Conservation (phyloP, 2,888 invertebrate species). For the Platyscelio sp. region DNA sequence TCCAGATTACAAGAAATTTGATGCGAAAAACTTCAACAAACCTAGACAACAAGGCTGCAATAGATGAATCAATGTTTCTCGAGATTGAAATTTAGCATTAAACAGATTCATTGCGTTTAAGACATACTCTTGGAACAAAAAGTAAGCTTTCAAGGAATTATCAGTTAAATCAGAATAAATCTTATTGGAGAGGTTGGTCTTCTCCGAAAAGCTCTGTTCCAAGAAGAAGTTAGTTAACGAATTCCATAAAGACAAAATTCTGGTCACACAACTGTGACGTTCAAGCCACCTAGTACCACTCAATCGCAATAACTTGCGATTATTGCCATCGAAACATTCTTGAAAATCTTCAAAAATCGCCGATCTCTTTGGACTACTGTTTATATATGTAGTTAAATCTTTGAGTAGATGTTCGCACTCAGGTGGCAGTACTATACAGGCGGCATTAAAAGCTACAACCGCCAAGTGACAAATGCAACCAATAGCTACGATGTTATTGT, state of each 20-base stretch:
- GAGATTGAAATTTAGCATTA: slow-evolving; percentile 27
- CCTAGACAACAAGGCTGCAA: slow-evolving; percentile 2
- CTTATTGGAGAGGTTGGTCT: not conserved
- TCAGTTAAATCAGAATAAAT: not conserved
- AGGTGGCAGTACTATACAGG: not conserved
- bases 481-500: not conserved
- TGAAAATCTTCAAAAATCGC: slow-evolving; percentile 21
- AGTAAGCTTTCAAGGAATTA: not conserved
- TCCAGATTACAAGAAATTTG: not conserved
- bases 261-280: not conserved
- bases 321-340: not conserved
- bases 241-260: not conserved
- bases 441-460: slow-evolving; percentile 16
- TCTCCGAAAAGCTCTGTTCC: not conserved
- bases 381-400: slow-evolving; percentile 6
- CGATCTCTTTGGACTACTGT: slow-evolving; percentile 13
- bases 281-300: slow-evolving; percentile 13
- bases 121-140: slow-evolving; percentile 22
- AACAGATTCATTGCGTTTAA: slow-evolving; percentile 10
- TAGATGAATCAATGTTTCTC: slow-evolving; percentile 10
- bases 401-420: not conserved
- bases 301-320: slow-evolving; percentile 2
- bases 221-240: not conserved
- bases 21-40: slow-evolving; percentile 3
- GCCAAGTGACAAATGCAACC: slow-evolving; percentile 38